Base-by-base conservation (phyloP, 2,113 vertebrate genomes). In the Chionodraco myersi region DNA sequence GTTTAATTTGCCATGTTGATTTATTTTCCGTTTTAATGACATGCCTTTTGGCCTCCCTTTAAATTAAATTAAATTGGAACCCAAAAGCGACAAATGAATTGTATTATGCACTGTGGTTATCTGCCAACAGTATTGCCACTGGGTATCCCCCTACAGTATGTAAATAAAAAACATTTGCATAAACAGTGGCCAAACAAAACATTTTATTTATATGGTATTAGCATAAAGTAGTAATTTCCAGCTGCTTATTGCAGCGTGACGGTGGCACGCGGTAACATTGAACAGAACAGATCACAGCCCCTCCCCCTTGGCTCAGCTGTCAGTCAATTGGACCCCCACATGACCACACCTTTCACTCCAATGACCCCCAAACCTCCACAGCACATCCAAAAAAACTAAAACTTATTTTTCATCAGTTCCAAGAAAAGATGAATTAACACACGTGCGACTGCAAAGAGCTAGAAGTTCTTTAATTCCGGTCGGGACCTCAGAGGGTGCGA, bases 401-500 rank as follows among this genome's bases (percentile, higher is more conserved):
- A 4, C 0, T 36, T 14, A 41, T 41, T 10, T 16, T 30, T 14
- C 13, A 49, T 34, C 6, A 9, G 63, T 52, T 45, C 49, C 34
- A 34, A 53, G 18, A 44, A 67, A 41, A 64, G 26, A 59, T 52
- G 3, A 6, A 49, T 71, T 26, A 65, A 49, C 36, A 36, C 5
- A 44, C 14, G 41, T 57, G 16, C 11, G 10, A 21, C 54, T 0
- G 44, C 60, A 44, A 49, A 49, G 59, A 47, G 30, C 5, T 16
- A 52, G n/a, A 61, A 62, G 54, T 62, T 78, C 48, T 56, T 11
- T 48, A 23, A 70, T 79, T 83, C 73, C 59, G 79, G 59, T 9
- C 34, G 62, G 65, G 69, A 81, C 51, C 45, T 72, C n/a, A 41
- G 75, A 79, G n/a, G 36, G 82, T 76, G 59, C 80, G 61, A n/a